Percentiles rank a stretch among this genome's conserved stretches.
Conservation (phyloP, 2,113 vertebrate genomes). For the Miniopterus natalensis region DNA sequence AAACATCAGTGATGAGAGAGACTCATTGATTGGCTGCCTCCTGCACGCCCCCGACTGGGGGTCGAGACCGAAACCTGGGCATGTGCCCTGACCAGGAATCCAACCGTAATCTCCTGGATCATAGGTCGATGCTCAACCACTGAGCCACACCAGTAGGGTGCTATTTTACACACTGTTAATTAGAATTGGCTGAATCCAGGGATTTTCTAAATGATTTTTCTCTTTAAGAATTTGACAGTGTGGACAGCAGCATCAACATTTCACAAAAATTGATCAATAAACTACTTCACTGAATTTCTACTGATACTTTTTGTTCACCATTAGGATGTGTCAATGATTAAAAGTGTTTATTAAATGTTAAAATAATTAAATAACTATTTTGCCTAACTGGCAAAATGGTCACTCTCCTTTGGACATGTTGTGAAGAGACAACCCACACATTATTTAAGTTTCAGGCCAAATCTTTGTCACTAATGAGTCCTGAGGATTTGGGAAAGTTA, state of each 20-base stretch:
- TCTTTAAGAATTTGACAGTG: background rate
- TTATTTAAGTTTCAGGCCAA: slow-evolving; percentile 4
- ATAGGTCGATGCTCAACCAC: no score
- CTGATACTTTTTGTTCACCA: background rate
- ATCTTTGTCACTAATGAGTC: background rate
- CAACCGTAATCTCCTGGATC: no score
- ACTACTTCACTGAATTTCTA: background rate
- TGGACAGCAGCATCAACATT: background rate
- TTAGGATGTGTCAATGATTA: background rate
- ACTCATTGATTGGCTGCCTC: no score
- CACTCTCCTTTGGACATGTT: background rate
- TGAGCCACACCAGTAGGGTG: no score
- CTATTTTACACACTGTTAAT: slow-evolving; percentile 1
- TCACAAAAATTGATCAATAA: slow-evolving; percentile 16
- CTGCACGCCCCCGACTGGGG: no score
- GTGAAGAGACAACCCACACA: background rate
- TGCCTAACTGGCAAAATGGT: background rate
- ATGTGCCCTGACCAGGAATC: no score
- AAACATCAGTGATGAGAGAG: no score
- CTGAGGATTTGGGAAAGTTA: background rate
- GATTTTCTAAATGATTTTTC: slow-evolving; percentile 49
- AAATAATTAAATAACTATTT: slow-evolving; percentile 16
- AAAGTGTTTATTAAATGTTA: slow-evolving; percentile 10
- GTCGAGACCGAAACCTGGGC: no score
- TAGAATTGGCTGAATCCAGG: background rate